Evolutionary conservation across 2,797 vertebrate genomes (phyloP).

Genomic region (Ptychobarbus kaznakovi): DNA sequence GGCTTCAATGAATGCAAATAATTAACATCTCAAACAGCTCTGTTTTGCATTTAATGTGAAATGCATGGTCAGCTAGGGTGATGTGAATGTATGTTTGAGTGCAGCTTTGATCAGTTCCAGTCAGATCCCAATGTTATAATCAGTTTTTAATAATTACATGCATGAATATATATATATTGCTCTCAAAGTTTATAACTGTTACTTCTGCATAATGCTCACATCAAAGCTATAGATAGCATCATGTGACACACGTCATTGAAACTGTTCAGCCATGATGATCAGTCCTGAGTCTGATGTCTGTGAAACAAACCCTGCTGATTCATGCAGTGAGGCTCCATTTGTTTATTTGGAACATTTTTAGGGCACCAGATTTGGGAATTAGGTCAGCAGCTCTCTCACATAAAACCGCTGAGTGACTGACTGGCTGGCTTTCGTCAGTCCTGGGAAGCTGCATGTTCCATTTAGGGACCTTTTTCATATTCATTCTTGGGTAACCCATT

Average conservation of each 20-base stretch:
- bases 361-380: constrained; percentile 79
- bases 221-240: neutral
- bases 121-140: neutral
- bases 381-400: constrained; percentile 73
- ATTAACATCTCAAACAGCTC: constrained; percentile 7
- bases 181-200: neutral
- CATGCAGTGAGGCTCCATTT: constrained; percentile 63
- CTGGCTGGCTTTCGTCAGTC: constrained; percentile 45
- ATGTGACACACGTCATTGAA: neutral
- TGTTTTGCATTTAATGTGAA: neutral
- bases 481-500: constrained; percentile 22
- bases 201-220: neutral
- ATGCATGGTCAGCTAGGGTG: neutral
- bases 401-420: constrained; percentile 61
- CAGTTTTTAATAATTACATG: neutral
- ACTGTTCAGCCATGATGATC: neutral
- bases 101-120: neutral
- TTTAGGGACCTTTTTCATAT: constrained; percentile 31
- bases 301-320: constrained; percentile 60
- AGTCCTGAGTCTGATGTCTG: constrained; percentile 6
- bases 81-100: neutral
- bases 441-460: constrained; percentile 31
- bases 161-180: neutral
- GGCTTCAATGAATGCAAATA: neutral
- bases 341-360: constrained; percentile 75